Conservation (phyloP, 2,113 vertebrate genomes). For the Ramphastos sulfuratus region DNA sequence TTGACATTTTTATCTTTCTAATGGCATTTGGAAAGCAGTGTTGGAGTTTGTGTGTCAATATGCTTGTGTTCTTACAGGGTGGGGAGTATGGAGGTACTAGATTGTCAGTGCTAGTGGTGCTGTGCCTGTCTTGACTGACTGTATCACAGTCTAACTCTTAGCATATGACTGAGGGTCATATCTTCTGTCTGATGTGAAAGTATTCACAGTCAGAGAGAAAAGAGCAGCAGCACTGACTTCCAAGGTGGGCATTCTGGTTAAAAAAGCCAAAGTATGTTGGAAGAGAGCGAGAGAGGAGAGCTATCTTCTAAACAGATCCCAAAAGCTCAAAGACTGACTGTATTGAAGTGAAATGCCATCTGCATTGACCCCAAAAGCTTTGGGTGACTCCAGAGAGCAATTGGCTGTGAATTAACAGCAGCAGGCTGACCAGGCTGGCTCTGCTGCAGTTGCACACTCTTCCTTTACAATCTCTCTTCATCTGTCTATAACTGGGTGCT, state of each 20-base stretch:
- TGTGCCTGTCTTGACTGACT: neutral
- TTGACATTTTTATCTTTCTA: neutral
- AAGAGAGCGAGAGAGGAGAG: conserved; percentile 33
- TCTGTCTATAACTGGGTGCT: neutral
- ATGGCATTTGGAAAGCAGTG: conserved; percentile 19
- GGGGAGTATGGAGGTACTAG: neutral
- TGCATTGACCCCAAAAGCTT: neutral
- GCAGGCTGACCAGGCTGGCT: neutral
- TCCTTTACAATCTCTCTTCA: neutral
- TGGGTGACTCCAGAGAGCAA: neutral
- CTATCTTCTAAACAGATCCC: conserved; percentile 5
- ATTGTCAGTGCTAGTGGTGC: conserved; percentile 6
- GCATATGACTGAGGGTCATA: neutral
- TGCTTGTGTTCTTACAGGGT: conserved; percentile 23
- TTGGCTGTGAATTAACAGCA: neutral
- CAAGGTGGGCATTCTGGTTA: neutral
- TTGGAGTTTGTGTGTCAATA: conserved; percentile 43
- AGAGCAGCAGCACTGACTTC: conserved; percentile 10
- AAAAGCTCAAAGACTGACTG: conserved; percentile 17
- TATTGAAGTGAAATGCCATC: neutral
- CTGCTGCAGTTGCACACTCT: neutral
- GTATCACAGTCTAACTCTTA: neutral
- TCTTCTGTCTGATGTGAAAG: neutral
- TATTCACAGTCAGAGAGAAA: neutral
- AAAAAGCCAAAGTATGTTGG: conserved; percentile 44